Evolutionary conservation across 1,140 invertebrate species (phyloP), one percentile per base, ranked within the genome.

Genomic region (Lamellibrachia luymesi): DNA sequence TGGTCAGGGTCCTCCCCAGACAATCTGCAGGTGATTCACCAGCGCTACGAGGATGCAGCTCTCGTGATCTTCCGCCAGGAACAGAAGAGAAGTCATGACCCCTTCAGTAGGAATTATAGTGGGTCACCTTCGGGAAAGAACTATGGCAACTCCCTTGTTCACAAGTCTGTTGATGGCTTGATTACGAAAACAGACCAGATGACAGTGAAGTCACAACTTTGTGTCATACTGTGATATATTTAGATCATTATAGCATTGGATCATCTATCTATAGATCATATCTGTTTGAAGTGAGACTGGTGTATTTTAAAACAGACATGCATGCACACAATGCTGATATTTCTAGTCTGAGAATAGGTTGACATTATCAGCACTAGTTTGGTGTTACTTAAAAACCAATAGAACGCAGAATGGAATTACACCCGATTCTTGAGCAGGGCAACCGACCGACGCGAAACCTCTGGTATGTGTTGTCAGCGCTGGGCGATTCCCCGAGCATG

Each of bases 41-140:
- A 95, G 51, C 94, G 96, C 38, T 96, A 96, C 94, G 95, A 96
- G 93, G 96, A 96, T 94, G 96, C 96, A 17, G 94, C 96, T 2
- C 93, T 95, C 22, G 94, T 96, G 25, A 95, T 96, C 51, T 96
- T 96, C 94, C 94, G 94, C 17, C 95, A 96, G 91, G 92, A 94
- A 51, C 94, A 95, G 91, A 95, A 95, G 91, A 91, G 93, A 64
- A 94, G 92, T 64, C 80, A 91, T 22, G 50, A 64, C 5, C 91
- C 51, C 25, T 7, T 51, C 13, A 92, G 56, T 80, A 80, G 4
- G 64, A 8, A 80, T 22, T 22, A 80, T 22, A 22, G 13, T 91
- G 27, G 92, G 89, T 22, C 17, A 90, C 64, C 64, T 17, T 50
- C 49, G n/a, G 49, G 89, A n/a, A 25, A 90, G 89, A 27, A 92